These are phyloP conservation scores for Alligator sinensis DNA, from an alignment of 2,113 vertebrate genomes.

Conservation along the genomic window DNA sequence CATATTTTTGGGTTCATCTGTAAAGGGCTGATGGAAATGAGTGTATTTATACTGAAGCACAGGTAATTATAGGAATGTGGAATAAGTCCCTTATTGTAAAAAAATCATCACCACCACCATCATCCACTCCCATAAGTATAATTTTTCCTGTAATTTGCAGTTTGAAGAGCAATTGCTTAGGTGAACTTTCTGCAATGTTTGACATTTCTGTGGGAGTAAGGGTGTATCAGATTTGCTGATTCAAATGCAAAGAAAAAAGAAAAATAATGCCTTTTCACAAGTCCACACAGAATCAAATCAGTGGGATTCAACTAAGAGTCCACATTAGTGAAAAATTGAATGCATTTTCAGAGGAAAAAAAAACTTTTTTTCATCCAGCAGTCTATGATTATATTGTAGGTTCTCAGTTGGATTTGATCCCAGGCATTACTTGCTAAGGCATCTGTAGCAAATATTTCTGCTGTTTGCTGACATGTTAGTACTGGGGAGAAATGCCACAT, in stretches of 20 bases:
- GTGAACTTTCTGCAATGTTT: not conserved
- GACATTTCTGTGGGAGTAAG: not conserved
- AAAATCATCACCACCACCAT: not conserved
- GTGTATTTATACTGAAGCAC: not conserved
- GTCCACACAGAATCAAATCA: not conserved
- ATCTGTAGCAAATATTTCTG: not conserved
- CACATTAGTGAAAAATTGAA: slow-evolving; percentile 23
- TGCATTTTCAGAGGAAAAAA: not conserved
- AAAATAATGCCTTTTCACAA: not conserved
- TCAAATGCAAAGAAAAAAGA: not conserved
- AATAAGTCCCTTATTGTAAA: not conserved
- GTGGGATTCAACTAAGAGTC: not conserved
- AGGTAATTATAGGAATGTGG: not conserved
- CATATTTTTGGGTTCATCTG: not conserved
- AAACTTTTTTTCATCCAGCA: not conserved
- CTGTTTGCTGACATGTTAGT: not conserved
- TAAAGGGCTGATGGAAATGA: not conserved
- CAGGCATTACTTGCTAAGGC: not conserved
- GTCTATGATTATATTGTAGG: not conserved
- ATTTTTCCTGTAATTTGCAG: not conserved
- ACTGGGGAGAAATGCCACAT: not conserved
- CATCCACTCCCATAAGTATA: not conserved
- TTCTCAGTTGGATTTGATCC: not conserved
- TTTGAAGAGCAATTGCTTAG: not conserved
- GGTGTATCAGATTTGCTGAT: not conserved